Evolutionary conservation across 2,113 vertebrate genomes (phyloP), one percentile per base, ranked within the genome.

Genomic region (Lycaon pictus): DNA sequence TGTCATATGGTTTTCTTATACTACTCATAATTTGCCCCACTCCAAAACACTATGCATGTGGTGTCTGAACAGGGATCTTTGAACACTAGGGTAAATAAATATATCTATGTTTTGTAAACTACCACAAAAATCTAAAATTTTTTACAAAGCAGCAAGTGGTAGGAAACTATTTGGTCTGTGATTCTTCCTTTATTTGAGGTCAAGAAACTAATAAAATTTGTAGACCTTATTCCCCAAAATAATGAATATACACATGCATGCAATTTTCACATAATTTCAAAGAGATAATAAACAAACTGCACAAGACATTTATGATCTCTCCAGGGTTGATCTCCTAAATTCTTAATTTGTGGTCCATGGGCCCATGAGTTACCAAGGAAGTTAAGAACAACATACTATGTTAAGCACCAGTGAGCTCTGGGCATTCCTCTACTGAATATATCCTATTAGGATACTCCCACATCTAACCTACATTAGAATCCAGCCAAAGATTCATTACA

Each of bases 61-160:
- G 19, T 79, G 16, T 85, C 62, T 63, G 74, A 77, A 94, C 2
- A 77, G 27, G 0, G 10, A 58, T 93, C 80, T 94, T 58, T 92
- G 25, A 90, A 86, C 22, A 53, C 2, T n/a, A 25, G 86, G 4
- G 11, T 92, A 71, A 87, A 77, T 51, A 77, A 69, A 43, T 23
- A n/a, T 53, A 87, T 35, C 35, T 48, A 2, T 77, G 2, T 90
- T 74, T 74, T 94, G 0, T 77, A 84, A 95, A 67, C 2, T 82
- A 27, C 27, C 71, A 84, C 13, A 90, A 17, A 95, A 83, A 93
- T 79, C 27, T 84, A 93, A 88, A 90, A 71, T n/a, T 93, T 88
- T 94, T 96, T n/a, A 48, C 3, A 67, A 80, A 90, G 11, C 20
- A 90, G 2, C 27, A 17, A 84, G 22, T 88, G 8, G 43, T 63